Conservation (phyloP, 2,113 vertebrate species). For the Halichoeres trimaculatus region DNA sequence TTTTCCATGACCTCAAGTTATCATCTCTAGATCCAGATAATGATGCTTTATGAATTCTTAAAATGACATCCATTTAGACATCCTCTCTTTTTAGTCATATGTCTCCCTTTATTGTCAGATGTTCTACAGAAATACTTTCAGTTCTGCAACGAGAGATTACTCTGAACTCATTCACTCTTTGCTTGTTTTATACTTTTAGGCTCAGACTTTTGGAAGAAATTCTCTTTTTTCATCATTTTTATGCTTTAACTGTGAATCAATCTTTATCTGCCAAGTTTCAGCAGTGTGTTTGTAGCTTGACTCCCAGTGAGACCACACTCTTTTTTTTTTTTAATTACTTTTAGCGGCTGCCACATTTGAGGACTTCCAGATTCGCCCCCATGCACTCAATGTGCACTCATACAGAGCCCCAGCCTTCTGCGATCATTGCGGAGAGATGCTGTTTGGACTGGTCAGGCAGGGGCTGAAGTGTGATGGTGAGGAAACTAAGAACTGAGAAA, state of each 20-base stretch:
- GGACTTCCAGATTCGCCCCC: conserved; percentile 92
- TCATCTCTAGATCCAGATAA: too few species aligned
- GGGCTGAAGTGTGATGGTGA: conserved; percentile 93
- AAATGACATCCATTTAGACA: too few species aligned
- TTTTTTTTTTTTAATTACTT: conserved; percentile 29
- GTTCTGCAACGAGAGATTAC: too few species aligned
- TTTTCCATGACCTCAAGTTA: too few species aligned
- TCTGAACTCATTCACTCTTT: too few species aligned
- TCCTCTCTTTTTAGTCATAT: too few species aligned
- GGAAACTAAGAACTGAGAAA: conserved; percentile 26
- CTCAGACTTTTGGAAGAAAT: too few species aligned
- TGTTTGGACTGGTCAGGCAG: conserved; percentile 91
- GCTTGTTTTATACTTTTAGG: too few species aligned
- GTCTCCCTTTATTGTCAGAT: too few species aligned
- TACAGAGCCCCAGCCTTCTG: conserved; percentile 92
- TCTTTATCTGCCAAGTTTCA: background rate
- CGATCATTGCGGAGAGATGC: conserved; percentile 93
- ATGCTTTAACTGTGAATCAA: conserved; percentile 4
- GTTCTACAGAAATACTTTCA: too few species aligned
- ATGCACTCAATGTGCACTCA: conserved; percentile 91
- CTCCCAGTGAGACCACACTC: conserved; percentile 4
- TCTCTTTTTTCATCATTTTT: too few species aligned
- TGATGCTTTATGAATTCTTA: too few species aligned
- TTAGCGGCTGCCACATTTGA: conserved; percentile 90
- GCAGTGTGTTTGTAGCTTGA: conserved; percentile 17